phyloP scores from a whole-genome alignment of 2,797 vertebrate species.

The Clarias fuscus region DNA sequence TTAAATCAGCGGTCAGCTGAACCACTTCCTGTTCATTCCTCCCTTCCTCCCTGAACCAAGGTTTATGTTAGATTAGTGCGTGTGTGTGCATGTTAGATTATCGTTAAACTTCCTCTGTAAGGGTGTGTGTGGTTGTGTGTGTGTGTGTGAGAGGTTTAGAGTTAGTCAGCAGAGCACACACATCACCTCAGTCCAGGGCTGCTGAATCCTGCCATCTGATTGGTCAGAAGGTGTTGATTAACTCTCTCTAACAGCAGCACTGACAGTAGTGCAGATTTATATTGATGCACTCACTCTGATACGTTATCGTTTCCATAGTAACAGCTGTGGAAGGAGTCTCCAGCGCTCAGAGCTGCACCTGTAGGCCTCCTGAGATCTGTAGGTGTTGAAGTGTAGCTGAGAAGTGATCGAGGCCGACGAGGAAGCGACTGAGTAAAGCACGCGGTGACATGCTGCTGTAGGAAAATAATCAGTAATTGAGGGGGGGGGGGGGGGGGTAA shows the following conservation, averaged over 20 bases:
- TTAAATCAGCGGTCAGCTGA: background rate
- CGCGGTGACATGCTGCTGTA: background rate
- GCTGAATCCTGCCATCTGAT: background rate
- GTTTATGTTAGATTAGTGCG: too few species aligned
- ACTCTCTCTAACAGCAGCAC: background rate
- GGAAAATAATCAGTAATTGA: background rate
- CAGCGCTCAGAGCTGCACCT: background rate
- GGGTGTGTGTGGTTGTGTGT: background rate
- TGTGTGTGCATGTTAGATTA: too few species aligned
- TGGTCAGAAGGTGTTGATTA: background rate
- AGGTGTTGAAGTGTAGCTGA: background rate
- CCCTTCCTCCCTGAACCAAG: background rate
- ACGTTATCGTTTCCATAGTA: background rate
- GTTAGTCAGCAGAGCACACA: background rate
- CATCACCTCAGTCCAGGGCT: background rate
- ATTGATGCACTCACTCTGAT: background rate
- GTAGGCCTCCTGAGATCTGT: background rate
- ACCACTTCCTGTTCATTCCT: slow-evolving; percentile 4
- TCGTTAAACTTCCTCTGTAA: background rate
- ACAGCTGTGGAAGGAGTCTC: slow-evolving; percentile 3
- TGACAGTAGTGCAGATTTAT: background rate
- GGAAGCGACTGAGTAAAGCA: background rate
- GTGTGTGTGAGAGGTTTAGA: background rate
- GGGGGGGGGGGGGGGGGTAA: too few species aligned
- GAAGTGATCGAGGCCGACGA: background rate